phyloP scores from a whole-genome alignment of 2,888 invertebrate species.

The Laothoe populi region DNA sequence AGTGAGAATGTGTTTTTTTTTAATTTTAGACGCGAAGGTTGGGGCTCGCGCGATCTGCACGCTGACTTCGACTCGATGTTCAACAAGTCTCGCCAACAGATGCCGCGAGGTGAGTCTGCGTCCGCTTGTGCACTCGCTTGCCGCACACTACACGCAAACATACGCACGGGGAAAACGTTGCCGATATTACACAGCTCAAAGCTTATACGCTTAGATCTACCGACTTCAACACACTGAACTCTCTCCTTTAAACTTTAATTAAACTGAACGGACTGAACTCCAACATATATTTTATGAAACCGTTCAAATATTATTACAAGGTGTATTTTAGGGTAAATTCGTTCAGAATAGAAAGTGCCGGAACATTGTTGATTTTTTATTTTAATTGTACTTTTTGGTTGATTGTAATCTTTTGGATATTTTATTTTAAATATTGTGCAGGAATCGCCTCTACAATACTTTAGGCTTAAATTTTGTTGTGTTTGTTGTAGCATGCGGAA shows the following conservation, averaged over 20 bases:
- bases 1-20: not conserved
- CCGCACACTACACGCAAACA: slow-evolving; percentile 40
- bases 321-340: not conserved
- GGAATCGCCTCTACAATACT: not conserved
- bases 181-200: slow-evolving; percentile 51
- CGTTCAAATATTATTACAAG: too few relatives aligned
- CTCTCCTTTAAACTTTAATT: too few relatives aligned
- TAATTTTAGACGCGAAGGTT: slow-evolving; percentile 73
- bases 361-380: not conserved
- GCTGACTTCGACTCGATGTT: slow-evolving; percentile 91
- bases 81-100: slow-evolving; percentile 82
- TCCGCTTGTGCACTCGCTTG: slow-evolving; percentile 50
- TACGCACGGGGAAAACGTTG: slow-evolving; percentile 72
- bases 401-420: not conserved
- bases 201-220: not conserved
- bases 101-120: slow-evolving; percentile 88
- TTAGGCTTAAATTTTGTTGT: not conserved
- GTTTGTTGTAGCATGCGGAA: slow-evolving; percentile 17
- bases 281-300: too few relatives aligned
- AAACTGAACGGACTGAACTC: too few relatives aligned
- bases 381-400: not conserved
- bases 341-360: not conserved
- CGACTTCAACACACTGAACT: not conserved
- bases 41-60: slow-evolving; percentile 88
- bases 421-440: not conserved